Conservation (phyloP, 2,797 vertebrate species). For the Neoniphon sammara region DNA sequence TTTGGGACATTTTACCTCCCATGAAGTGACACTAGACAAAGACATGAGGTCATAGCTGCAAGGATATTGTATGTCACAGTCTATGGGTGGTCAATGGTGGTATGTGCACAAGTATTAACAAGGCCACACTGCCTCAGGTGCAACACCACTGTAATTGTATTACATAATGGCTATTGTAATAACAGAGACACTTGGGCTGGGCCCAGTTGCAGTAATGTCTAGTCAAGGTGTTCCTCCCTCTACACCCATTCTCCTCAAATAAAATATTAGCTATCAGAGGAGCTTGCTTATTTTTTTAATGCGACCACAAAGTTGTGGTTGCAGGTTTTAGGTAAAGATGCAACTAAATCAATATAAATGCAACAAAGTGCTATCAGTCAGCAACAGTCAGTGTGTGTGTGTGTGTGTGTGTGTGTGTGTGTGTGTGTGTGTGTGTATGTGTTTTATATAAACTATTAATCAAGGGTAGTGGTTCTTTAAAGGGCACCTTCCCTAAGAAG, state of each 20-base stretch:
- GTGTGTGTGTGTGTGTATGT: background rate
- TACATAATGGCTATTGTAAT: slow-evolving; percentile 58
- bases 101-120: slow-evolving; percentile 53
- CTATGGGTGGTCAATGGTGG: slow-evolving; percentile 38
- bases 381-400: background rate
- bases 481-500: background rate
- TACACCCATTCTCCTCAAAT: slow-evolving; percentile 42
- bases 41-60: slow-evolving; percentile 50
- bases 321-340: background rate
- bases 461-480: background rate
- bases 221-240: slow-evolving; percentile 30
- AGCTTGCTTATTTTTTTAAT: background rate
- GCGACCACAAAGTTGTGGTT: background rate
- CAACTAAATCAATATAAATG: background rate
- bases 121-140: slow-evolving; percentile 47
- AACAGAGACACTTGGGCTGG: slow-evolving; percentile 51
- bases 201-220: slow-evolving; percentile 38
- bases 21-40: slow-evolving; percentile 46
- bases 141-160: slow-evolving; percentile 45
- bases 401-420: background rate
- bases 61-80: slow-evolving; percentile 48
- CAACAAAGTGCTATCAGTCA: background rate
- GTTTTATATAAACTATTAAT: background rate
- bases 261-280: slow-evolving; percentile 39
- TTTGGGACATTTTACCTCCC: slow-evolving; percentile 27